Conservation (phyloP, 2,888 invertebrate genomes). For the Hypena proboscidalis region DNA sequence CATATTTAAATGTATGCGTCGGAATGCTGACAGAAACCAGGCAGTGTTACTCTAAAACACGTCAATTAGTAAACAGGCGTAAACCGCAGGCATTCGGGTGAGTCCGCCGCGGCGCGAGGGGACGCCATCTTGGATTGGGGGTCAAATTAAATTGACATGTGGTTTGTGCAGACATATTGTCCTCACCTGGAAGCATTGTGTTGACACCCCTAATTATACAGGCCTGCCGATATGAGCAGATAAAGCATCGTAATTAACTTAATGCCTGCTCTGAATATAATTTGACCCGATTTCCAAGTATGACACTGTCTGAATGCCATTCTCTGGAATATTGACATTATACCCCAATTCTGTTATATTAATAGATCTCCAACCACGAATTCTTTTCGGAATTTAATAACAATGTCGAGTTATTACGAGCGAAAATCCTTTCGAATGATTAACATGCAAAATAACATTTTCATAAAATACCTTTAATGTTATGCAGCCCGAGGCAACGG, state of each 20-base stretch:
- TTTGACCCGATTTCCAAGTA: slow-evolving; percentile 52
- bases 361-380: slow-evolving; percentile 11
- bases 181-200: slow-evolving; percentile 71
- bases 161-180: slow-evolving; percentile 80
- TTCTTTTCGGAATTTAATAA: slow-evolving; percentile 35
- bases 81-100: slow-evolving; percentile 72
- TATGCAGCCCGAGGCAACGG: slow-evolving; percentile 61
- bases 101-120: slow-evolving; percentile 59
- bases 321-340: too few species aligned
- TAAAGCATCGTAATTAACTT: slow-evolving; percentile 76
- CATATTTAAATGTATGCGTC: slow-evolving; percentile 52
- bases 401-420: slow-evolving; percentile 35
- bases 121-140: slow-evolving; percentile 81
- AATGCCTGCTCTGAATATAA: slow-evolving; percentile 64
- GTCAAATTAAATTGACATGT: slow-evolving; percentile 84
- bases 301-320: too few species aligned
- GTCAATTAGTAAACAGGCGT: slow-evolving; percentile 75
- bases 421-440: slow-evolving; percentile 50
- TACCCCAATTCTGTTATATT: neutral
- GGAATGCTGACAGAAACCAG: slow-evolving; percentile 61
- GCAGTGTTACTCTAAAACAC: slow-evolving; percentile 72
- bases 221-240: slow-evolving; percentile 70
- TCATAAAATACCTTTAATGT: slow-evolving; percentile 63
- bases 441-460: slow-evolving; percentile 62
- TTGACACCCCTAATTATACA: slow-evolving; percentile 83